A percentile compares a stretch with the other conserved stretches of the same genome.
Evolutionary conservation across 2,888 invertebrate genomes (phyloP).

Genomic region (Megamerina dolium): DNA sequence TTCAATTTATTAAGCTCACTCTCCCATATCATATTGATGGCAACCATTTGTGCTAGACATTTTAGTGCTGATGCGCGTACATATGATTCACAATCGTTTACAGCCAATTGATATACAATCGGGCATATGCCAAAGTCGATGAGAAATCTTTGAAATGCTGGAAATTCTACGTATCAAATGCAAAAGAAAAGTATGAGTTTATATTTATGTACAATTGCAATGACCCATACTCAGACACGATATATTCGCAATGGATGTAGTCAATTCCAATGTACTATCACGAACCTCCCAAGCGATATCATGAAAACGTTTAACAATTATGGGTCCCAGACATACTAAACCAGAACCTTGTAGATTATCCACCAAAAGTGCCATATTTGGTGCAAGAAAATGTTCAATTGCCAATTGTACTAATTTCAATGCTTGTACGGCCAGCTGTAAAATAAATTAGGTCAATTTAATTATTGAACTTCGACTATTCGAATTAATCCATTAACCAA

Average conservation of each 20-base stretch:
- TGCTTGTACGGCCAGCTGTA: slow-evolving; percentile 64
- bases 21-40: slow-evolving; percentile 63
- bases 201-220: neutral
- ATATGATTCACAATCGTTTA: slow-evolving; percentile 66
- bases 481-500: too few relatives aligned
- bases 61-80: slow-evolving; percentile 70
- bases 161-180: slow-evolving; percentile 57
- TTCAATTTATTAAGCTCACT: slow-evolving; percentile 55
- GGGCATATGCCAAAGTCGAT: slow-evolving; percentile 60
- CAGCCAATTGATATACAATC: slow-evolving; percentile 60
- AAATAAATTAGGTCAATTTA: slow-evolving; percentile 27
- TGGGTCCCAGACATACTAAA: slow-evolving; percentile 60
- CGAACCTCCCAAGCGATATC: slow-evolving; percentile 73
- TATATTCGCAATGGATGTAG: slow-evolving; percentile 63
- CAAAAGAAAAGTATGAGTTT: neutral
- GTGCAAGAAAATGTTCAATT: slow-evolving; percentile 69
- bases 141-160: slow-evolving; percentile 68
- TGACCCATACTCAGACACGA: slow-evolving; percentile 63
- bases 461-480: too few relatives aligned
- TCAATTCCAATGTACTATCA: slow-evolving; percentile 68
- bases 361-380: slow-evolving; percentile 67
- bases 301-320: slow-evolving; percentile 64
- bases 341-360: slow-evolving; percentile 61
- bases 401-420: slow-evolving; percentile 64
- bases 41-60: slow-evolving; percentile 63